Evolutionary conservation across 2,888 invertebrate species (phyloP).

Genomic region (Phengaris arion): DNA sequence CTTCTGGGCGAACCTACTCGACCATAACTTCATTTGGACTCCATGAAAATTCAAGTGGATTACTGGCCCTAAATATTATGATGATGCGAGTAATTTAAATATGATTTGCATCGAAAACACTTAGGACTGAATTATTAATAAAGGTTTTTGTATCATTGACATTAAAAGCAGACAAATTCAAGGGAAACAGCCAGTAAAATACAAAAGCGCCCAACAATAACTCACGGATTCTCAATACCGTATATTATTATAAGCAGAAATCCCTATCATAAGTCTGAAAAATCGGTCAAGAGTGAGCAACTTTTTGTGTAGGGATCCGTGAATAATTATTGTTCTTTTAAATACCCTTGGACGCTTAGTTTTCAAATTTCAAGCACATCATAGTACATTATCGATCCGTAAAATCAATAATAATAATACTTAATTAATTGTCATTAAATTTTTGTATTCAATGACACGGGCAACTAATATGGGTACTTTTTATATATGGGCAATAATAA

Average conservation of each 20-base stretch:
- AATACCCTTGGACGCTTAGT: too few relatives aligned
- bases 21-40: slow-evolving; percentile 16
- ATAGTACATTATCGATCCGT: too few relatives aligned
- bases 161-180: background rate
- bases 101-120: background rate
- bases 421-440: too few relatives aligned
- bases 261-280: slow-evolving; percentile 21
- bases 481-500: too few relatives aligned
- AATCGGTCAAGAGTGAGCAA: slow-evolving; percentile 1
- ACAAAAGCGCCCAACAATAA: slow-evolving; percentile 3
- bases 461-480: too few relatives aligned
- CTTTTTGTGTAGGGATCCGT: background rate
- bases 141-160: background rate
- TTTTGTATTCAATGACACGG: too few relatives aligned
- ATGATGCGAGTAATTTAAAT: background rate
- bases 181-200: background rate
- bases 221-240: slow-evolving; percentile 9
- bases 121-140: background rate
- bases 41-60: slow-evolving; percentile 14
- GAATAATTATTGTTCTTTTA: background rate
- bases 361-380: too few relatives aligned
- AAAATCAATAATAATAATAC: too few relatives aligned
- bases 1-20: background rate
- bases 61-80: slow-evolving; percentile 1
- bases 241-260: slow-evolving; percentile 23